Evolutionary conservation across 2,888 invertebrate species (phyloP), one percentile per base, ranked within the genome.

Genomic region (Poecilobothrus nobilitatus): DNA sequence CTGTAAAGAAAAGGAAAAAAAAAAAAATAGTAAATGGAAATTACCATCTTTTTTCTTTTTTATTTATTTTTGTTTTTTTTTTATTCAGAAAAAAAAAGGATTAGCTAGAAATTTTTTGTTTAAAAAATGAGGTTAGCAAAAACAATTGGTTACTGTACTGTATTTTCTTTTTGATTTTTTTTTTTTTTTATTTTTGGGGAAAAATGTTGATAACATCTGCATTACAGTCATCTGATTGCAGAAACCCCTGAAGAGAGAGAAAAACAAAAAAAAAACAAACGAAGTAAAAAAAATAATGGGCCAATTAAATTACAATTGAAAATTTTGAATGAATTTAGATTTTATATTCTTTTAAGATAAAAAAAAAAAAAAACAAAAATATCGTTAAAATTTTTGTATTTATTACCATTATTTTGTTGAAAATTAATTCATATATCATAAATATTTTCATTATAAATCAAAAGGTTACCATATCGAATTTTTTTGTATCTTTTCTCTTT

Each of bases 241-340:
- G 15, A 41, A 41, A 27, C 27, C 27, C 27, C 27, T 27, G 5
- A 27, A 27, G 27, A 27, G 27, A 4, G 27, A 27, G 27, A 27
- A 27, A 41, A 41, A 41, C 41, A 6, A 41, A 41, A 41, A 27
- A 27, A 41, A 3, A 3, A 9, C 2, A 53, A 53, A 18, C 7
- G 9, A 37, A 37, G 1, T 2, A 37, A 10, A 37, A 8, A 12
- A 53, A 18, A 53, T n/a, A 53, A n/a, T 12, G 18, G 53, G 18
- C 53, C 53, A 53, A 53, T 53, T 53, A 53, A 53, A 53, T 53
- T 12, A 53, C 53, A 53, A 53, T 53, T 53, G 53, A 53, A 53
- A 53, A 53, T 53, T n/a, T 53, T 53, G 53, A 53, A 53, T 53
- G 18, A 12, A 53, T 41, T 41, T 18, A 53, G 53, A 53, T 53